These are phyloP conservation scores for Hypocryptadius cinnamomeus DNA, from an alignment of 2,113 vertebrate species.

Conservation along the genomic window DNA sequence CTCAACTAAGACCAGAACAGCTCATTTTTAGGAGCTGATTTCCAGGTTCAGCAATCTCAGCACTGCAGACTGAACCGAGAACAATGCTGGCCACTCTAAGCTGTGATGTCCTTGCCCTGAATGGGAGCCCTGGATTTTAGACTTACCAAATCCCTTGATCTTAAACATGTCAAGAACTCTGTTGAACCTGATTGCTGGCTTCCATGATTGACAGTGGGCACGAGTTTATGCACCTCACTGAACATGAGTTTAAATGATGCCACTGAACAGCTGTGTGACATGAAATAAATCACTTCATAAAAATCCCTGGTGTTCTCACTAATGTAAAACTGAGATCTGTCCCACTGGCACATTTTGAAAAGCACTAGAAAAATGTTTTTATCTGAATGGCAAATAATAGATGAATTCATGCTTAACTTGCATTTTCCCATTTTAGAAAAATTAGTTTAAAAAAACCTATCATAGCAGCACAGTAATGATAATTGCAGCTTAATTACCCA, in stretches of 20 bases:
- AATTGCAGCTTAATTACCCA: slow-evolving; percentile 49
- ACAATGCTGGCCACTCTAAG: accelerated
- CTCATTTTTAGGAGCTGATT: neutral
- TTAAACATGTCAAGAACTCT: neutral
- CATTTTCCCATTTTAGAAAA: slow-evolving; percentile 11
- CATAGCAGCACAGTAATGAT: slow-evolving; percentile 32
- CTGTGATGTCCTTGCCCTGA: neutral
- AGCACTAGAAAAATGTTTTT: slow-evolving; percentile 26
- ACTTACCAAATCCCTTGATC: neutral
- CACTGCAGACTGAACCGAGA: neutral
- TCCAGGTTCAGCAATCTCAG: neutral
- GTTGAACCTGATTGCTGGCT: neutral
- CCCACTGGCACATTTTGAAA: slow-evolving; percentile 7
- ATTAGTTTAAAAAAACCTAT: neutral
- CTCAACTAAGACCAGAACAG: neutral
- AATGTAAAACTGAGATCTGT: neutral
- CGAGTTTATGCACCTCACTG: neutral
- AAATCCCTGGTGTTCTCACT: neutral
- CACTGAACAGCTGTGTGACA: neutral
- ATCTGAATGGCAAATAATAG: slow-evolving; percentile 8
- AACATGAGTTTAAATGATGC: neutral
- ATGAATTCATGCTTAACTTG: slow-evolving; percentile 1
- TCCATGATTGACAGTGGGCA: neutral
- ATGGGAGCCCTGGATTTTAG: neutral
- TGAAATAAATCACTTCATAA: neutral